Conservation (phyloP, 1,140 invertebrate species). For the Hormaphis cornu region DNA sequence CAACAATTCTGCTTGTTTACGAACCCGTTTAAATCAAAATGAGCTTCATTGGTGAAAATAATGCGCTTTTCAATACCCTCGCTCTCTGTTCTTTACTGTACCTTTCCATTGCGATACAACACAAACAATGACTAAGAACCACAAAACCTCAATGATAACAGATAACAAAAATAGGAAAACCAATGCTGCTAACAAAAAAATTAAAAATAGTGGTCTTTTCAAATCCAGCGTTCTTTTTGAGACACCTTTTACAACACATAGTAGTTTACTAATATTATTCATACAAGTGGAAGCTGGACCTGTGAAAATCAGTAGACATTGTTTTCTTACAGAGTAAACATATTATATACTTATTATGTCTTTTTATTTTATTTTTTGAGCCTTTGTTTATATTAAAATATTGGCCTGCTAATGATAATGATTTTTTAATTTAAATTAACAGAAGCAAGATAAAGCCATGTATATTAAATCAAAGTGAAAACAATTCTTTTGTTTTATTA, state of each 20-base stretch:
- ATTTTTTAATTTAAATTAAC: not conserved
- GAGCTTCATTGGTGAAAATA: slow-evolving; percentile 37
- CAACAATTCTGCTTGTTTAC: slow-evolving; percentile 39
- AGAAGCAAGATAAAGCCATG: not conserved
- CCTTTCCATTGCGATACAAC: too few relatives aligned
- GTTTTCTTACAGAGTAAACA: not conserved
- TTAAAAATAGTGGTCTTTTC: too few relatives aligned
- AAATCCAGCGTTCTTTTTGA: too few relatives aligned
- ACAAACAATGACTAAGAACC: not conserved
- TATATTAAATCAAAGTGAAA: not conserved
- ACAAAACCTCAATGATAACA: too few relatives aligned
- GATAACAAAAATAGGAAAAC: too few relatives aligned
- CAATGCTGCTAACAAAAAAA: too few relatives aligned
- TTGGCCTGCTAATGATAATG: not conserved
- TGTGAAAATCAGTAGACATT: not conserved
- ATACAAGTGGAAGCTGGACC: not conserved
- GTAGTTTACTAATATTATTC: slow-evolving; percentile 8
- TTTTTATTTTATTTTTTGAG: not conserved
- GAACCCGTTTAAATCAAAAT: slow-evolving; percentile 38
- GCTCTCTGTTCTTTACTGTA: not conserved
- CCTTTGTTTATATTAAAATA: not conserved
- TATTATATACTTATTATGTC: too few relatives aligned
- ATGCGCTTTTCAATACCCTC: slow-evolving; percentile 23
- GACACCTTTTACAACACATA: too few relatives aligned
- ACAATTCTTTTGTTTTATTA: not conserved